Evolutionary conservation across 2,113 vertebrate genomes (phyloP).

Genomic region (Carettochelys insculpta): DNA sequence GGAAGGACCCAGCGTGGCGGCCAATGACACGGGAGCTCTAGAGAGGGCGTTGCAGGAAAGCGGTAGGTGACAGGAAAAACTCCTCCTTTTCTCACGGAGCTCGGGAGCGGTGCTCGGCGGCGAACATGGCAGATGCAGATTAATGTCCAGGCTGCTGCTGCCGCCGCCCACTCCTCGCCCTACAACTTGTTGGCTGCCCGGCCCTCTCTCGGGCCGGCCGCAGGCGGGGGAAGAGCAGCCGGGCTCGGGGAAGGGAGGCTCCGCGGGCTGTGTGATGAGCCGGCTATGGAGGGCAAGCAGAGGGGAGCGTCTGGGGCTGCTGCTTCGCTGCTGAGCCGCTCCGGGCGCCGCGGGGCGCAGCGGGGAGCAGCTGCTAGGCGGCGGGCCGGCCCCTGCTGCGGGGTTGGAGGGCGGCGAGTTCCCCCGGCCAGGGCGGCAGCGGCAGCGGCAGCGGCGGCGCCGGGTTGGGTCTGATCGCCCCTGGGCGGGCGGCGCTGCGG

Average conservation of each 20-base stretch:
- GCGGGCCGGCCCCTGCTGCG: neutral
- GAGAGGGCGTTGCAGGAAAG: slow-evolving; percentile 67
- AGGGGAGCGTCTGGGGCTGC: slow-evolving; percentile 23
- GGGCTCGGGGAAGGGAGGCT: neutral
- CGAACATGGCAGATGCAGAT: slow-evolving; percentile 65
- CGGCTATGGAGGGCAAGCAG: slow-evolving; percentile 59
- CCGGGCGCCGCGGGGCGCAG: slow-evolving; percentile 12
- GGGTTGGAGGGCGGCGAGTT: slow-evolving; percentile 38
- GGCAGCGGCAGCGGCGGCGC: slow-evolving; percentile 25
- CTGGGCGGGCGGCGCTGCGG: slow-evolving; percentile 6
- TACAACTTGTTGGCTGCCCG: slow-evolving; percentile 41
- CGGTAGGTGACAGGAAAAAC: slow-evolving; percentile 68
- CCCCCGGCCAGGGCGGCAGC: slow-evolving; percentile 41
- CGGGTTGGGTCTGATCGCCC: neutral
- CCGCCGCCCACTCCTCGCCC: slow-evolving; percentile 46
- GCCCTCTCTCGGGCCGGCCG: neutral
- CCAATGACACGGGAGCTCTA: slow-evolving; percentile 60
- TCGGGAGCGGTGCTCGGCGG: neutral
- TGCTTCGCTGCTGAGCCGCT: slow-evolving; percentile 13
- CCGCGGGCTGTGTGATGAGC: slow-evolving; percentile 49
- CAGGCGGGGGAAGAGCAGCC: neutral
- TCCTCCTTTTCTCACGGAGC: slow-evolving; percentile 57
- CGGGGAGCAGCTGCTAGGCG: slow-evolving; percentile 6
- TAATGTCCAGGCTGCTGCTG: slow-evolving; percentile 56
- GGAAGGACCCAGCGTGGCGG: neutral